Conservation (phyloP, 2,888 invertebrate species). For the Noctua comes region DNA sequence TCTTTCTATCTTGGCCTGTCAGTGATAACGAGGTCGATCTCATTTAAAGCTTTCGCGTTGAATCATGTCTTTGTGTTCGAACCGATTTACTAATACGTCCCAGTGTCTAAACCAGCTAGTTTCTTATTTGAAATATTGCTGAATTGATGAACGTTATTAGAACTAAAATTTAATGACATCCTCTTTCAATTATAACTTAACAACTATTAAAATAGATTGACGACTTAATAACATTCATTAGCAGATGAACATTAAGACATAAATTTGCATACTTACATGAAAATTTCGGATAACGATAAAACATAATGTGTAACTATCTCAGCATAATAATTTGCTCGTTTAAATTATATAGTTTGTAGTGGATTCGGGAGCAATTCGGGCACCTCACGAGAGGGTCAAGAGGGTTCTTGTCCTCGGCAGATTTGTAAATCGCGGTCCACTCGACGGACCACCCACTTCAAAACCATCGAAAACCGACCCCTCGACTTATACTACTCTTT, state of each 20-base stretch:
- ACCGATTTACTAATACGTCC: slow-evolving; percentile 26
- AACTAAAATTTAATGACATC: slow-evolving; percentile 34
- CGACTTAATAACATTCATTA: slow-evolving; percentile 37
- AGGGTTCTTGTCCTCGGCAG: slow-evolving; percentile 79
- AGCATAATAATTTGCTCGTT: slow-evolving; percentile 36
- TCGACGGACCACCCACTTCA: slow-evolving; percentile 75
- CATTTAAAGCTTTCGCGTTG: slow-evolving; percentile 74
- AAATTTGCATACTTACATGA: slow-evolving; percentile 17
- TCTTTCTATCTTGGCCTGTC: slow-evolving; percentile 77
- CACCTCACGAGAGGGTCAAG: slow-evolving; percentile 75
- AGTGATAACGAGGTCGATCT: slow-evolving; percentile 77
- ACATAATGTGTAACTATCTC: slow-evolving; percentile 3
- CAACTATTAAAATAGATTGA: slow-evolving; percentile 36
- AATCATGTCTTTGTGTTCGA: slow-evolving; percentile 61
- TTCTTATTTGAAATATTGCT: slow-evolving; percentile 9
- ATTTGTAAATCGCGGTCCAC: slow-evolving; percentile 85
- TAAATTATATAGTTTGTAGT: slow-evolving; percentile 64
- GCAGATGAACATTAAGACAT: slow-evolving; percentile 23
- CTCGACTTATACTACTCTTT: slow-evolving; percentile 71
- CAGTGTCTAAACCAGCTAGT: background rate
- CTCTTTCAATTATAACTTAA: slow-evolving; percentile 24
- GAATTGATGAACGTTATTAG: background rate
- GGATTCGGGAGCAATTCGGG: slow-evolving; percentile 64
- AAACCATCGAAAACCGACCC: slow-evolving; percentile 70
- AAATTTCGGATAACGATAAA: background rate